Evolutionary conservation across 1,140 invertebrate genomes (phyloP).

Genomic region (Ooceraea biroi): DNA sequence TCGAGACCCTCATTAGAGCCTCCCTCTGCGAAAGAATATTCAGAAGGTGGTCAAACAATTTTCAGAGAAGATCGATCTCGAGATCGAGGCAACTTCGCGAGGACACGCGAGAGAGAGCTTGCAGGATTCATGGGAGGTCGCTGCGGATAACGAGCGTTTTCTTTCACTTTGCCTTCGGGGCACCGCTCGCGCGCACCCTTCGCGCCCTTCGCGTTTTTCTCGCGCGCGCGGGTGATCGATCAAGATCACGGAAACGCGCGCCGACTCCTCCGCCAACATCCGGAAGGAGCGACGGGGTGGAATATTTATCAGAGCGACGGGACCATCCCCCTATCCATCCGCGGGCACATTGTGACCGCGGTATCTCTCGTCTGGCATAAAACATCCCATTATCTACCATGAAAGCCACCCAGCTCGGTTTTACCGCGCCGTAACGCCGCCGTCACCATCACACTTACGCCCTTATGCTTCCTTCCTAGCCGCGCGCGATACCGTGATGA

Average conservation of each 20-base stretch:
- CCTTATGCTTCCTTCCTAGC: constrained; percentile 30
- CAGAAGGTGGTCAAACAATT: neutral
- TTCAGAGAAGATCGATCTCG: constrained; percentile 50
- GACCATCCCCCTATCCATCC: neutral
- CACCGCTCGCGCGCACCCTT: constrained; percentile 23
- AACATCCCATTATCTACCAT: constrained; percentile 70
- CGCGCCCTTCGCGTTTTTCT: constrained; percentile 22
- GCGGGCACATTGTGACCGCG: constrained; percentile 46
- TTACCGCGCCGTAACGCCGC: constrained; percentile 37
- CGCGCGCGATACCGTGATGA: constrained; percentile 13
- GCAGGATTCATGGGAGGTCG: constrained; percentile 40
- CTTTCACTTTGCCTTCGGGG: constrained; percentile 18
- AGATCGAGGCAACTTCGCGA: constrained; percentile 1
- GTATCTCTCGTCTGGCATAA: constrained; percentile 67
- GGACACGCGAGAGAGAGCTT: constrained; percentile 9
- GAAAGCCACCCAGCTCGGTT: constrained; percentile 58
- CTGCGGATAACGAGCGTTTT: constrained; percentile 57
- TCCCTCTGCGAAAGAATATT: neutral
- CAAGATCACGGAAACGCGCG: constrained; percentile 59
- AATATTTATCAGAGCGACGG: constrained; percentile 74
- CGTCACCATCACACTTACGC: constrained; percentile 27
- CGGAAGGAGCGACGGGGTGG: constrained; percentile 59
- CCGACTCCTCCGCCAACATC: constrained; percentile 16
- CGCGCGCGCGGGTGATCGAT: constrained; percentile 61
- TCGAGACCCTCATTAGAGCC: constrained; percentile 8